Conservation (phyloP, 37 sponge, comb jelly and placozoan species). For the Agelas oroides region DNA sequence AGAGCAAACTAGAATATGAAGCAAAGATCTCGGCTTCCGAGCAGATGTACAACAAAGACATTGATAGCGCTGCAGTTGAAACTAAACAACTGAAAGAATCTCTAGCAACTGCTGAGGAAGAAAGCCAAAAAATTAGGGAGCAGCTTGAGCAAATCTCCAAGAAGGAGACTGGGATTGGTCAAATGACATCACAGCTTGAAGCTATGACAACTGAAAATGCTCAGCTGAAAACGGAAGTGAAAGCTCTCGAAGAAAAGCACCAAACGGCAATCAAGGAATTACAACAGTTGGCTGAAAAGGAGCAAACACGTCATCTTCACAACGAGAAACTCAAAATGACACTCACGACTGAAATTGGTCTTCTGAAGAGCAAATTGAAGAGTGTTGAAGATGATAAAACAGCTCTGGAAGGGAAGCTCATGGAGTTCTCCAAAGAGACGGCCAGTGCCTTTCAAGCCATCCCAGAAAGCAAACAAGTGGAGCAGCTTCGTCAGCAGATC, state of each 20-base stretch:
- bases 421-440: neutral
- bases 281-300: slow-evolving; percentile 18
- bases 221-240: slow-evolving; percentile 9
- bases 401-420: neutral
- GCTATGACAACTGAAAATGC: slow-evolving; percentile 6
- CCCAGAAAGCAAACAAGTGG: slow-evolving; percentile 18
- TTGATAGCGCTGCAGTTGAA: neutral
- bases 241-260: neutral
- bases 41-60: neutral
- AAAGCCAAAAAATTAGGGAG: neutral
- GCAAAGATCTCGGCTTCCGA: neutral
- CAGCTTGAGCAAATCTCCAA: neutral
- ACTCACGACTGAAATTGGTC: slow-evolving; percentile 50
- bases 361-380: slow-evolving; percentile 43
- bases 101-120: neutral
- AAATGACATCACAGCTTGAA: neutral
- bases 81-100: neutral
- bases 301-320: slow-evolving; percentile 23
- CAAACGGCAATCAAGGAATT: neutral
- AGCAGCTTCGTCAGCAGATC: slow-evolving; percentile 36
- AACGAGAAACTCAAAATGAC: slow-evolving; percentile 54
- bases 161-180: neutral
- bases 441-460: slow-evolving; percentile 10
- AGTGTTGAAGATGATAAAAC: slow-evolving; percentile 46
- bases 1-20: neutral